A percentile compares a stretch with the other conserved stretches of the same genome.
Conservation (phyloP, 2,797 vertebrate species). For the Microcaecilia unicolor region DNA sequence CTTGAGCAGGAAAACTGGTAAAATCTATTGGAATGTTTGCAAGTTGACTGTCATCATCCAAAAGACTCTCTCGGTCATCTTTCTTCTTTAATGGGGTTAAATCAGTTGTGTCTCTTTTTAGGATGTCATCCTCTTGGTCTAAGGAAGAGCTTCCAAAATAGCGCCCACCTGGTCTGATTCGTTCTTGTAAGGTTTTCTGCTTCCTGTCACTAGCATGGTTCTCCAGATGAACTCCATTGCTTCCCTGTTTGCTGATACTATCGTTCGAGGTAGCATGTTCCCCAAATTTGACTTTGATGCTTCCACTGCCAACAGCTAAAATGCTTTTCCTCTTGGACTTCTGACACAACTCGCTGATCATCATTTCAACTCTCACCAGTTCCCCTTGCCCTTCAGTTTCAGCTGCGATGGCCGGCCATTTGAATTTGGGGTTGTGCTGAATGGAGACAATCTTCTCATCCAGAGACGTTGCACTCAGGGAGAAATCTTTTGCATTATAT, state of each 20-base stretch:
- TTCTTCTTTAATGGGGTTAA: conserved; percentile 53
- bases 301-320: conserved; percentile 70
- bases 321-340: conserved; percentile 83
- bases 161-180: conserved; percentile 7
- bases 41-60: conserved; percentile 45
- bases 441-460: conserved; percentile 78
- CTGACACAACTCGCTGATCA: conserved; percentile 79
- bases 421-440: conserved; percentile 52
- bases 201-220: conserved; percentile 14
- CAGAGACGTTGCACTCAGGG: conserved; percentile 66
- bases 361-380: conserved; percentile 75
- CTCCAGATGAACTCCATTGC: conserved; percentile 27
- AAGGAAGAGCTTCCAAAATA: conserved; percentile 43
- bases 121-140: conserved; percentile 57
- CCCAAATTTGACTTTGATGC: conserved; percentile 72
- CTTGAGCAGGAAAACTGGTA: conserved; percentile 69
- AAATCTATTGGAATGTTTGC: conserved; percentile 64
- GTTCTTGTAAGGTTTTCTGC: conserved; percentile 24
- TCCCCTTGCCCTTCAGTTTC: conserved; percentile 75
- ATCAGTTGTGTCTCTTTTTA: conserved; percentile 60
- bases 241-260: conserved; percentile 42
- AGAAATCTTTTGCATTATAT: conserved; percentile 73
- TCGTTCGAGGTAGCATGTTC: conserved; percentile 40
- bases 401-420: conserved; percentile 59
- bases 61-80: conserved; percentile 39